A percentile compares a stretch with the other conserved stretches of the same genome.
Conservation (phyloP, 2,797 vertebrate genomes). For the Eospalax fontanierii region DNA sequence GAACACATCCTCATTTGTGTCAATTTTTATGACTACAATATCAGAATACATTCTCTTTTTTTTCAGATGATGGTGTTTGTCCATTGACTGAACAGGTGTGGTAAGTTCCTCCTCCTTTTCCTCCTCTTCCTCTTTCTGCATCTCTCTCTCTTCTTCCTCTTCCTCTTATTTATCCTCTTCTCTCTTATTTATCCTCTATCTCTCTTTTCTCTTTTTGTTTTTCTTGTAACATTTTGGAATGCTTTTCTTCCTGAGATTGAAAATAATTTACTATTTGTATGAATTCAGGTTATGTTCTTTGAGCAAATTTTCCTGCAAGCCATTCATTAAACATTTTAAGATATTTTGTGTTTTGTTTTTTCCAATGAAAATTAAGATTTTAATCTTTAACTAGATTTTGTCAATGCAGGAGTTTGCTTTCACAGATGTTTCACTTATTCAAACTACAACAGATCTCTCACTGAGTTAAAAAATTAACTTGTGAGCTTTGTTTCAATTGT, state of each 20-base stretch:
- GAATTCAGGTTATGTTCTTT: not conserved
- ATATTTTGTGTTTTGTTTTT: not conserved
- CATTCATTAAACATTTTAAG: not conserved
- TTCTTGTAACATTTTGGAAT: not conserved
- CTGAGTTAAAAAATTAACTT: not conserved
- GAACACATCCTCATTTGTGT: conserved; percentile 17
- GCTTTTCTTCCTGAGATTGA: not conserved
- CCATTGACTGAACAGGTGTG: conserved; percentile 68
- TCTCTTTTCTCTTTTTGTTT: too few species aligned
- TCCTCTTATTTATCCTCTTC: not conserved
- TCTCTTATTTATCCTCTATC: too few species aligned
- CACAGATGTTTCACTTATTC: conserved; percentile 18
- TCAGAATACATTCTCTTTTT: conserved; percentile 28
- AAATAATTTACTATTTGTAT: conserved; percentile 6
- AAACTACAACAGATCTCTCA: not conserved
- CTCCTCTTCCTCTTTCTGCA: not conserved
- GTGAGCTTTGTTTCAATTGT: not conserved
- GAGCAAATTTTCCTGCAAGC: not conserved
- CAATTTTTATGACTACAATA: not conserved
- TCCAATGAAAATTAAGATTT: conserved; percentile 22
- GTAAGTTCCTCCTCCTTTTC: conserved; percentile 65
- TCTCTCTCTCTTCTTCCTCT: not conserved
- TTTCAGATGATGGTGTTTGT: conserved; percentile 82
- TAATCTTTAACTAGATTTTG: not conserved
- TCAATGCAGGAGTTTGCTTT: not conserved